Conservation (phyloP, 1,140 invertebrate genomes). For the Halictus rubicundus region DNA sequence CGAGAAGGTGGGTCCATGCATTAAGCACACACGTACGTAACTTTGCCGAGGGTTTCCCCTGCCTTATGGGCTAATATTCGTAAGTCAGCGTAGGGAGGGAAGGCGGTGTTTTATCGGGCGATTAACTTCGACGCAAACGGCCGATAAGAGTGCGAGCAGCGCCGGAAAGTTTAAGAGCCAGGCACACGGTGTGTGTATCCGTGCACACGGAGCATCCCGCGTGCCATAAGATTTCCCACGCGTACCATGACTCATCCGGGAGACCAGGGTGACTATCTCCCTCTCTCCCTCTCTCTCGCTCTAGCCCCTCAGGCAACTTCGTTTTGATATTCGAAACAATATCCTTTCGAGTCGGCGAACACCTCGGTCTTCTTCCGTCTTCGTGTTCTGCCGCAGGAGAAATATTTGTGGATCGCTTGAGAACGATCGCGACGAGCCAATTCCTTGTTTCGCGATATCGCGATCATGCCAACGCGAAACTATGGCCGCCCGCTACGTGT, state of each 20-base stretch:
- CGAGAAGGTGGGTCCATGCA: not conserved
- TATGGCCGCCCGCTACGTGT: not conserved
- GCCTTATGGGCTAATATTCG: not conserved
- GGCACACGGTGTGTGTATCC: not conserved
- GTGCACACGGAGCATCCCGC: constrained; percentile 48
- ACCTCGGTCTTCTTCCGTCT: too few species aligned
- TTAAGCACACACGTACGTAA: too few species aligned
- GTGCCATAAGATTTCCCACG: constrained; percentile 77
- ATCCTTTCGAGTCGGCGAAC: not conserved
- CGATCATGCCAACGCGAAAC: constrained; percentile 2
- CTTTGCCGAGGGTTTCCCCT: not conserved
- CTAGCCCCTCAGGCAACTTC: constrained; percentile 34
- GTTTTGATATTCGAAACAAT: constrained; percentile 50
- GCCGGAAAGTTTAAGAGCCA: constrained; percentile 41
- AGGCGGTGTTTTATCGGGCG: constrained; percentile 31
- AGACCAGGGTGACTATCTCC: constrained; percentile 52
- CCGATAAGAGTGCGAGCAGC: constrained; percentile 45
- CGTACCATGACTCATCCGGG: constrained; percentile 73
- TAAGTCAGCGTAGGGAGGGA: not conserved
- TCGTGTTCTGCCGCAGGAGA: not conserved
- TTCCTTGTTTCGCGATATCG: constrained; percentile 13
- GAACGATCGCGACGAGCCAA: not conserved
- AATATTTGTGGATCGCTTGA: not conserved
- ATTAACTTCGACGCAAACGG: constrained; percentile 54
- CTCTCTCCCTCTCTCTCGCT: not conserved